phyloP scores from a whole-genome alignment of 2,888 invertebrate genomes.

The Cremastinae sp. region DNA sequence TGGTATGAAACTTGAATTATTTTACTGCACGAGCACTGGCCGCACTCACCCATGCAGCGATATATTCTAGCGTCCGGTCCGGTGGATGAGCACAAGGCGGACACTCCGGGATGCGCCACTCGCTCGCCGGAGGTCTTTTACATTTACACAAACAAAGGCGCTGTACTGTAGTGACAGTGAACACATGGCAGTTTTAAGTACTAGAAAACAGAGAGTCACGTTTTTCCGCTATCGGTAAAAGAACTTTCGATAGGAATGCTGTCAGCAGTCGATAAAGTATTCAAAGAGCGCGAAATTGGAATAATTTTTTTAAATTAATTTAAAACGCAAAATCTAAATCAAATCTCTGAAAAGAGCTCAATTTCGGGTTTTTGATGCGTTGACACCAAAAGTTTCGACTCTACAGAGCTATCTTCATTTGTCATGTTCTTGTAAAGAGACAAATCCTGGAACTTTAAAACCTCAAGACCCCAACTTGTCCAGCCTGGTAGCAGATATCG shows the following conservation, averaged over 20 bases:
- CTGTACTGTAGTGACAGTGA: slow-evolving; percentile 50
- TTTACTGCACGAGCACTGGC: background rate
- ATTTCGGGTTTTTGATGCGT: no score
- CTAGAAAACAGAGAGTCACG: no score
- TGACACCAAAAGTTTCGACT: no score
- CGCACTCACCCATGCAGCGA: background rate
- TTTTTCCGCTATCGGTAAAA: slow-evolving; percentile 44
- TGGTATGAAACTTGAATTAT: no score
- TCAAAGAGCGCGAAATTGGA: no score
- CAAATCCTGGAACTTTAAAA: slow-evolving; percentile 89
- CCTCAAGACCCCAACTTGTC: slow-evolving; percentile 94
- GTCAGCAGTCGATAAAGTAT: no score
- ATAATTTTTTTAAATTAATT: no score
- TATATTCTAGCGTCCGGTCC: slow-evolving; percentile 10
- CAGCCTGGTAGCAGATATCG: slow-evolving; percentile 92
- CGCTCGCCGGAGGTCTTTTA: slow-evolving; percentile 40
- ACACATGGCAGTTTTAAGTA: no score
- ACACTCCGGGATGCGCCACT: slow-evolving; percentile 52
- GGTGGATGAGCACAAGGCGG: slow-evolving; percentile 43
- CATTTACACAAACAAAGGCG: slow-evolving; percentile 40
- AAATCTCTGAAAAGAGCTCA: background rate
- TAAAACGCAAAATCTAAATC: no score
- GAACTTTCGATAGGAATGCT: no score
- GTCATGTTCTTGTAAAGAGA: slow-evolving; percentile 69
- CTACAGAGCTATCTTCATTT: slow-evolving; percentile 16